Percentiles rank a stretch among this genome's conserved stretches.
phyloP scores from a whole-genome alignment of 2,113 vertebrate species.

The Amphilophus citrinellus region DNA sequence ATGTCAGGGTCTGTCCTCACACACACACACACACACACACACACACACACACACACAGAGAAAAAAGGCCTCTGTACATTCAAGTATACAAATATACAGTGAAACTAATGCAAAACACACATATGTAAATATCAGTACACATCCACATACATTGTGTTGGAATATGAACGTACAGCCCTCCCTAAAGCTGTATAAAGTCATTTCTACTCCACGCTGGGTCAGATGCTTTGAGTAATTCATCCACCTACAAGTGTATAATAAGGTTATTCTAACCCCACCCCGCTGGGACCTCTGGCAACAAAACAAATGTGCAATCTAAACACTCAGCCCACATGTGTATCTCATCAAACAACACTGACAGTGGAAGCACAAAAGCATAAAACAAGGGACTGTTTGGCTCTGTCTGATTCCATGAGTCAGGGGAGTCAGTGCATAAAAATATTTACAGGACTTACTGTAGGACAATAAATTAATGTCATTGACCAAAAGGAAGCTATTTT shows the following conservation, averaged over 20 bases:
- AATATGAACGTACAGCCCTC: not conserved
- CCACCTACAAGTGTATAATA: conserved; percentile 63
- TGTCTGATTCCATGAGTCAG: not conserved
- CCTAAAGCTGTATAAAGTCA: conserved; percentile 17
- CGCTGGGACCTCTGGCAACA: conserved; percentile 49
- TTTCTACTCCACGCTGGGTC: conserved; percentile 28
- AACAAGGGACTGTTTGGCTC: conserved; percentile 26
- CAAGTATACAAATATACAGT: not conserved
- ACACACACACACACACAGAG: not conserved
- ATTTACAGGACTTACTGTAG: not conserved
- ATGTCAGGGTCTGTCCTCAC: not conserved
- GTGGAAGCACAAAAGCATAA: conserved; percentile 25
- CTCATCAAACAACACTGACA: conserved; percentile 41
- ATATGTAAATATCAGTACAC: not conserved
- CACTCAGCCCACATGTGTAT: conserved; percentile 51
- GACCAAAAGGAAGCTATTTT: not conserved
- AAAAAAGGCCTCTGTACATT: conserved; percentile 8
- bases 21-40: conserved; percentile 23
- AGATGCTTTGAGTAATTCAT: conserved; percentile 46
- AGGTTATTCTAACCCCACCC: conserved; percentile 67
- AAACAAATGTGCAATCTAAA: conserved; percentile 59
- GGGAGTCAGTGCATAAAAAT: not conserved
- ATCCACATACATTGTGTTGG: not conserved
- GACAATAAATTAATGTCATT: not conserved
- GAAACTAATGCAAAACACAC: not conserved